Base-by-base conservation (phyloP, 2,888 invertebrate genomes). In the Petrolisthes manimaculis region DNA sequence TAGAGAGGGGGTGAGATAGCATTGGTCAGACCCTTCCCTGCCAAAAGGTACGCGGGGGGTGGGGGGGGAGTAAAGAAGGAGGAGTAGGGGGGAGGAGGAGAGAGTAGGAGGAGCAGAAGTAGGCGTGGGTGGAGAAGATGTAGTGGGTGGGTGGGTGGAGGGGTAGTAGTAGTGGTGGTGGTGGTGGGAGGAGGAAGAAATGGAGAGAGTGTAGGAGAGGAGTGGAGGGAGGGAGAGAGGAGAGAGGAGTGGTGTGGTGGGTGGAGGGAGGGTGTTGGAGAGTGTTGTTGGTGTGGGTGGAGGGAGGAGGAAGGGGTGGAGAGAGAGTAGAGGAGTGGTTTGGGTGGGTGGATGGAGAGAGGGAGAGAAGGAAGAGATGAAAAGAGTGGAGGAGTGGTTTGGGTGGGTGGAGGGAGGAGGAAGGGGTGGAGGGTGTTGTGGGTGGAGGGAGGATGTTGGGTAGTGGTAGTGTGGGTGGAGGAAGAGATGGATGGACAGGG, bases 31-130 rank as follows among this genome's bases (percentile, higher is more conserved):
- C 71, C 71, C n/a, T 71, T 71, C 71, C 71, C 71, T n/a, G 71
- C 71, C 18, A 71, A 71, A 71, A 71, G 71, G 71, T 71, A 71
- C 71, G 12, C 71, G n/a, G 71, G 71, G 71, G 71, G 71, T n/a
- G 71, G 71, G 71, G 71, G 71, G n/a, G 71, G 71, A 4, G 61
- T 61, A 61, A 1, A 61, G 61, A 12, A 18, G 61, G 61, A 18
- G 18, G 12, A 12, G 61, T 1, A 12, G 18, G 61, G 3, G 12
- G 9, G 61, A n/a, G 9, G 18, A 2, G 61, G 18, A 61, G 61
- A 18, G 61, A 12, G 61, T 61, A 61, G 61, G 61, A 12, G 61
- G 61, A 61, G 61, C 9, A 12, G 61, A 61, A 61, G 61, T 1
- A 12, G 61, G 61, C 18, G 61, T 61, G 61, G 61, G 61, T 61